Evolutionary conservation across 35 echinoderm and acorn worm species (phyloP).

Genomic region (Patiria miniata): DNA sequence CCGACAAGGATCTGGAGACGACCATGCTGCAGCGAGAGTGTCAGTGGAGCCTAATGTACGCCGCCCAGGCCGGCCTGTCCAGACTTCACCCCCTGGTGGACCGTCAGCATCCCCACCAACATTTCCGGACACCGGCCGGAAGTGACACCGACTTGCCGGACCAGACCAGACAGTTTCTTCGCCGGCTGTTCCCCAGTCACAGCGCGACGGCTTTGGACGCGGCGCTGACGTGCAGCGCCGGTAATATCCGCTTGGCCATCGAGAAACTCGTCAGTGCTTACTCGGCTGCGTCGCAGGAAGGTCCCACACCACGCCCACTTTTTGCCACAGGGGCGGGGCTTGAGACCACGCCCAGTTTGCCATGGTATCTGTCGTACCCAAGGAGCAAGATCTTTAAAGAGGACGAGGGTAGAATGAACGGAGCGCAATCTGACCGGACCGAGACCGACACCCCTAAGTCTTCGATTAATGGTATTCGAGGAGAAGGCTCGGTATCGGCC

Average conservation of each 20-base stretch:
- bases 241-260: conserved; percentile 14
- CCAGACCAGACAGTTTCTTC: neutral
- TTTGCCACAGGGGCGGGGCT: neutral
- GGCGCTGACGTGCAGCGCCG: neutral
- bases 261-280: conserved; percentile 19
- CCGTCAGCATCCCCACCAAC: neutral
- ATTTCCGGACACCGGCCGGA: neutral
- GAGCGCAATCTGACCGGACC: neutral
- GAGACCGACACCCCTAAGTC: neutral
- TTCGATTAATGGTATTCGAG: neutral
- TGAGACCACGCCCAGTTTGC: neutral
- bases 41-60: conserved; percentile 68
- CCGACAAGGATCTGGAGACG: conserved; percentile 89
- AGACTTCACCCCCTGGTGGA: neutral
- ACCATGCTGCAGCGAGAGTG: conserved; percentile 95
- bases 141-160: neutral
- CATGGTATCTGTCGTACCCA: conserved; percentile 17
- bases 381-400: neutral
- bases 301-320: neutral
- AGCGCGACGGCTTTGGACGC: conserved; percentile 20
- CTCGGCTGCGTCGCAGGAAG: neutral
- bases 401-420: neutral
- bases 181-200: conserved; percentile 9
- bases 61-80: neutral
- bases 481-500: neutral